Evolutionary conservation across 1,140 invertebrate species (phyloP), one percentile per base, ranked within the genome.

Genomic region (Bombus confusus): DNA sequence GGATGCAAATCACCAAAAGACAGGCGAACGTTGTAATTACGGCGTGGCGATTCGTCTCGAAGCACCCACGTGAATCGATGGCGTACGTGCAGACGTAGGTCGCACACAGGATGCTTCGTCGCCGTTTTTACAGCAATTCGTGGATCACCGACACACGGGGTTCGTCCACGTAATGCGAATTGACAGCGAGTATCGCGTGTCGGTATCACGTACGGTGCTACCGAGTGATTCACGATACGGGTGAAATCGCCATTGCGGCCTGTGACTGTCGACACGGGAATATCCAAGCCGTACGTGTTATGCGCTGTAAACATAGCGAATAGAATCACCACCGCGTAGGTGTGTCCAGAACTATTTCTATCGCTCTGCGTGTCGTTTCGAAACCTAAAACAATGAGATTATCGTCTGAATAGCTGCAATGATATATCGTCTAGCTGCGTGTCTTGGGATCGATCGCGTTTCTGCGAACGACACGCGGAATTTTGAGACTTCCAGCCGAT

Each of bases 221-320:
- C 79, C 69, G 64, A 59, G 18, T 88, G 88, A 89, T 89, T 89
- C 79, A 86, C n/a, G 69, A 82, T 78, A 77, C 71, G 68, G 52
- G 31, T 80, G 68, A 77, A 81, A 74, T 85, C 64, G 31, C 82
- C 78, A 81, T 81, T 66, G 47, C 62, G 66, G 52, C 15, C 22
- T 66, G 47, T 25, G 59, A 52, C 52, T 43, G 59, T 52, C 37
- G 64, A 41, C 68, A 78, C 66, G 57, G 66, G 74, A 69, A 69
- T 71, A 83, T 39, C 43, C 39, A 41, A 39, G 39, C 34, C 34
- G 74, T 59, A 87, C 62, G 64, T 85, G 62, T 83, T 75, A 13
- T 12, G 64, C 41, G 31, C 79, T 59, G 64, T 84, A 84, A 78
- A 85, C 77, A 85, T n/a, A 3, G 68, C 6, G 71, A 47, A 47